These are phyloP conservation scores for Solea solea DNA, from an alignment of 2,113 vertebrate species.

Conservation along the genomic window DNA sequence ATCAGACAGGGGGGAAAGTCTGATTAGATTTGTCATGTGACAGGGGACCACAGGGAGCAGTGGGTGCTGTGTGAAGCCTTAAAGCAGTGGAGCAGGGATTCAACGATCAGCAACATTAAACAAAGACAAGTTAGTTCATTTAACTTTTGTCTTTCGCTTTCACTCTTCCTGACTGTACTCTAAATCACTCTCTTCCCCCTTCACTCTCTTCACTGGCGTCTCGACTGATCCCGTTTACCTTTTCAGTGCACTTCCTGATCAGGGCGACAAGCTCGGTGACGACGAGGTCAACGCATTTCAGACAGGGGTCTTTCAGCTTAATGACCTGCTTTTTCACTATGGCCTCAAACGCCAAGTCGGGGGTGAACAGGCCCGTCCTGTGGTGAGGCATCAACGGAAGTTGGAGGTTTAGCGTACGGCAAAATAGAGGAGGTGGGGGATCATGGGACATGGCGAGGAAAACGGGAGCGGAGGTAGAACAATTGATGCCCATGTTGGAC, in stretches of 20 bases:
- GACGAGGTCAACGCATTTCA: constrained; percentile 97
- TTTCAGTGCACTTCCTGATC: constrained; percentile 92
- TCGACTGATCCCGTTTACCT: constrained; percentile 82
- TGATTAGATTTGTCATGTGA: constrained; percentile 14
- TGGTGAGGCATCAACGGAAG: constrained; percentile 64
- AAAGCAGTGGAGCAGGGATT: constrained; percentile 28
- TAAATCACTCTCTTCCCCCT: background rate
- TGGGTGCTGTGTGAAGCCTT: constrained; percentile 46
- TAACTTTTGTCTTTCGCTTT: background rate
- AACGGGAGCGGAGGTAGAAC: constrained; percentile 37
- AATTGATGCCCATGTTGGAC: constrained; percentile 20
- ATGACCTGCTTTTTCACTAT: constrained; percentile 99
- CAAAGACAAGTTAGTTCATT: constrained; percentile 41
- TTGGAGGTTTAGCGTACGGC: constrained; percentile 49
- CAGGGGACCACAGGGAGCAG: constrained; percentile 2
- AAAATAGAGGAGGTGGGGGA: constrained; percentile 33
- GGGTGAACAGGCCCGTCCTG: constrained; percentile 98
- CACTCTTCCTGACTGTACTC: background rate
- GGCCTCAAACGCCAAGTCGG: constrained; percentile 97
- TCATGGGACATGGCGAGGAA: constrained; percentile 23
- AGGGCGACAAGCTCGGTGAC: constrained; percentile 92
- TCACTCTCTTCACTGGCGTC: background rate
- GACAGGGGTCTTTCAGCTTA: constrained; percentile 97
- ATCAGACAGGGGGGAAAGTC: constrained; percentile 16
- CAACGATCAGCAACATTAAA: constrained; percentile 30